phyloP scores from a whole-genome alignment of 2,888 invertebrate genomes.

The Hedychridium roseum region DNA sequence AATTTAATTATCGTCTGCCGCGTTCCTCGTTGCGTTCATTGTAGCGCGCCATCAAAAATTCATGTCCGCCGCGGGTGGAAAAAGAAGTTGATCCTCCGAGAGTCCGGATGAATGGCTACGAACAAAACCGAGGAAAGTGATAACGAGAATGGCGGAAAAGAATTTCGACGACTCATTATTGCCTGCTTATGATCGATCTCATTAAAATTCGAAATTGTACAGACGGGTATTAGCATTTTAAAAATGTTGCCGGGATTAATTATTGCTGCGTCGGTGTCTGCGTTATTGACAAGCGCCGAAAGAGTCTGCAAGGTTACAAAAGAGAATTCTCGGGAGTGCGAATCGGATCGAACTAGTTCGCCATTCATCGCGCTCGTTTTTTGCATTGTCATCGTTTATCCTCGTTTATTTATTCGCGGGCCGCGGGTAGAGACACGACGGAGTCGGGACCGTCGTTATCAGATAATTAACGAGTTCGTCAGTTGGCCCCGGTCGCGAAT shows the following conservation, averaged over 20 bases:
- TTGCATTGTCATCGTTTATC: conserved; percentile 20
- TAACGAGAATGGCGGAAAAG: conserved; percentile 1
- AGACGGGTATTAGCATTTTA: too few relatives aligned
- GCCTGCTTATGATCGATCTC: not conserved
- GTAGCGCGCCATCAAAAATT: not conserved
- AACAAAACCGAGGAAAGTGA: conserved; percentile 2
- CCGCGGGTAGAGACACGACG: conserved; percentile 9
- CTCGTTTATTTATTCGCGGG: conserved; percentile 5
- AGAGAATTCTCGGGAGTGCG: conserved; percentile 8
- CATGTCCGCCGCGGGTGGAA: conserved; percentile 5
- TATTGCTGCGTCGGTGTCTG: conserved; percentile 2
- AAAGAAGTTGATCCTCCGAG: conserved; percentile 6
- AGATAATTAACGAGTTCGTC: conserved; percentile 36
- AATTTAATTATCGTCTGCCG: too few relatives aligned
- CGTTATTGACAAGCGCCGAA: conserved; percentile 14
- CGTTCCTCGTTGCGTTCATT: too few relatives aligned
- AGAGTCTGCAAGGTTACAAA: conserved; percentile 8
- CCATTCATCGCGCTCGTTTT: conserved; percentile 28
- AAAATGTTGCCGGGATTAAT: too few relatives aligned
- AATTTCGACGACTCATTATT: not conserved
- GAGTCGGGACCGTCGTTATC: conserved; percentile 30
- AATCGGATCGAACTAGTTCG: conserved; percentile 16
- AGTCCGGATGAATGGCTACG: conserved; percentile 5
- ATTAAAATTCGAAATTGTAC: too few relatives aligned
- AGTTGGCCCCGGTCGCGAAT: conserved; percentile 19